Evolutionary conservation across 2,113 vertebrate genomes (phyloP).

Genomic region (Chaetodon auriga): DNA sequence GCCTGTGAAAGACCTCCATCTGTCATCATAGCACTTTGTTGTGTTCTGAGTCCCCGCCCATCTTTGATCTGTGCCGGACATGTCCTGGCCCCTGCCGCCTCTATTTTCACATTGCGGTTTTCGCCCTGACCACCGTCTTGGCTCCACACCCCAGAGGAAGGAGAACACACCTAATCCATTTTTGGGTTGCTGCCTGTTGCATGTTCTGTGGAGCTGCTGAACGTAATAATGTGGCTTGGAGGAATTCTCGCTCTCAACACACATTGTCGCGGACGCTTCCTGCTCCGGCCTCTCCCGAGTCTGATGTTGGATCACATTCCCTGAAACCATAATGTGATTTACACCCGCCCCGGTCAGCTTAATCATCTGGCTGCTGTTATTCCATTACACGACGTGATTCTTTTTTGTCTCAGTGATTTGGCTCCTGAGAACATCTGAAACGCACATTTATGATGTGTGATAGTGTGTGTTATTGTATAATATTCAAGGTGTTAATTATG

Average conservation of each 20-base stretch:
- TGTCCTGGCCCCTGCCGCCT: conserved; percentile 60
- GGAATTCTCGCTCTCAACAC: conserved; percentile 67
- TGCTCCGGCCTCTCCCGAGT: conserved; percentile 41
- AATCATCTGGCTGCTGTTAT: conserved; percentile 61
- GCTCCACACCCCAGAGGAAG: conserved; percentile 77
- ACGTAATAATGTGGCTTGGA: conserved; percentile 73
- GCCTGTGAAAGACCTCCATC: conserved; percentile 57
- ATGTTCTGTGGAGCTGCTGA: conserved; percentile 62
- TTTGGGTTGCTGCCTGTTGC: conserved; percentile 69
- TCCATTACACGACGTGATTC: conserved; percentile 39
- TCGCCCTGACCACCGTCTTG: conserved; percentile 70
- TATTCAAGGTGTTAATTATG: conserved; percentile 58
- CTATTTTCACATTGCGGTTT: conserved; percentile 78
- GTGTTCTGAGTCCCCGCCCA: conserved; percentile 60
- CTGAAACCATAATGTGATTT: conserved; percentile 72
- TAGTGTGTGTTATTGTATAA: conserved; percentile 36
- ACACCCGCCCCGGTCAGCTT: conserved; percentile 47
- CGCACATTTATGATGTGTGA: conserved; percentile 58
- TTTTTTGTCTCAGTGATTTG: conserved; percentile 51
- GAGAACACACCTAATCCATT: conserved; percentile 79
- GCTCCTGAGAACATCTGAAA: conserved; percentile 51
- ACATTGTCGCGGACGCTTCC: conserved; percentile 59
- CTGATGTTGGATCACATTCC: conserved; percentile 64
- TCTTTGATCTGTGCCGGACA: conserved; percentile 70
- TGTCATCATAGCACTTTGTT: conserved; percentile 71